Percentiles rank a stretch among this genome's conserved stretches.
phyloP scores from a whole-genome alignment of 2,113 vertebrate species.

The Coreoperca whiteheadi region DNA sequence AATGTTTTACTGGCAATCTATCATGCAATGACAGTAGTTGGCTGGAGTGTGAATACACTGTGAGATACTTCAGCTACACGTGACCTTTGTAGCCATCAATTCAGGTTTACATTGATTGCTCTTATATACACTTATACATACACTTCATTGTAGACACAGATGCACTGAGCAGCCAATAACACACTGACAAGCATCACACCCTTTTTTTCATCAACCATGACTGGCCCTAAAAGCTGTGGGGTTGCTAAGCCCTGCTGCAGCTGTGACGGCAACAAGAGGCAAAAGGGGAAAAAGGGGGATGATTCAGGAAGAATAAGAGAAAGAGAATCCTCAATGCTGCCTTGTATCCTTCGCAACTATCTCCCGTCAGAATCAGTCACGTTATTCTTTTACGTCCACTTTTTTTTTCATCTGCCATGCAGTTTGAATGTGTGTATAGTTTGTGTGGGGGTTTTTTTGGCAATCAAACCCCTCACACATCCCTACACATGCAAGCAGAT shows the following conservation, averaged over 20 bases:
- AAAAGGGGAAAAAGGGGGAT: slow-evolving; percentile 13
- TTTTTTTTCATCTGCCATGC: background rate
- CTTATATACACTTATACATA: background rate
- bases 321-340: slow-evolving; percentile 56
- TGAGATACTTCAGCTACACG: background rate
- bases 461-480: background rate
- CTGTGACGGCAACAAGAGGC: slow-evolving; percentile 55
- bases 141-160: slow-evolving; percentile 9
- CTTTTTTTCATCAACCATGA: slow-evolving; percentile 24
- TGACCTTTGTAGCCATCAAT: background rate
- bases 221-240: slow-evolving; percentile 21
- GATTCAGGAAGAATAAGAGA: slow-evolving; percentile 48
- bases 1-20: background rate
- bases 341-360: slow-evolving; percentile 56
- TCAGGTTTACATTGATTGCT: background rate
- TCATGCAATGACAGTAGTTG: background rate
- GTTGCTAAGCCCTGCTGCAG: slow-evolving; percentile 52
- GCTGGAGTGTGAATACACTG: background rate
- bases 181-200: slow-evolving; percentile 7
- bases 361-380: slow-evolving; percentile 35
- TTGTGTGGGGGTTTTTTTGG: background rate
- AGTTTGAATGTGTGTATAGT: background rate
- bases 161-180: slow-evolving; percentile 10
- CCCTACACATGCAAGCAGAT: slow-evolving; percentile 26
- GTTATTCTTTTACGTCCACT: slow-evolving; percentile 18